phyloP scores from a whole-genome alignment of 1,140 invertebrate species.

The Apocrypta bakeri region DNA sequence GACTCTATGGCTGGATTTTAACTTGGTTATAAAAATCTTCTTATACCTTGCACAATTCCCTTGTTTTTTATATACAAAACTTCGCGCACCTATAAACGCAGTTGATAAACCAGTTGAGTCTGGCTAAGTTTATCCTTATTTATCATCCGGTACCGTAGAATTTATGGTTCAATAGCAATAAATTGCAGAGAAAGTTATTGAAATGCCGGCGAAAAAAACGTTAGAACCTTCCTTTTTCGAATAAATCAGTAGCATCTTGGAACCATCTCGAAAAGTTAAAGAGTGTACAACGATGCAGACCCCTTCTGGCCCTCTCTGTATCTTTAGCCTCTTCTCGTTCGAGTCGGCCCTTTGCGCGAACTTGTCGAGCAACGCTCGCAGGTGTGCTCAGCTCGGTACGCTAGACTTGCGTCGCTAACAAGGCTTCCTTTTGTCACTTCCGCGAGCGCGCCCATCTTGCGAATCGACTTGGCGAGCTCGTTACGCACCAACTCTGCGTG shows the following conservation, averaged over 20 bases:
- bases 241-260: neutral
- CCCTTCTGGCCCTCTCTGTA: neutral
- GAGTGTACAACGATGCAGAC: neutral
- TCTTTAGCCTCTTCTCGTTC: neutral
- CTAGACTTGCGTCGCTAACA: slow-evolving; percentile 52
- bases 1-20: too few relatives aligned
- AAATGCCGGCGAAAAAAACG: too few relatives aligned
- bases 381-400: neutral
- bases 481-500: slow-evolving; percentile 16
- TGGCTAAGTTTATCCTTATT: too few relatives aligned
- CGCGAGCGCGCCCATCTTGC: slow-evolving; percentile 16
- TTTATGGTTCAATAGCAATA: too few relatives aligned
- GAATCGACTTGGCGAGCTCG: slow-evolving; percentile 47
- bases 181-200: too few relatives aligned
- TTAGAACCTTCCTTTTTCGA: too few relatives aligned
- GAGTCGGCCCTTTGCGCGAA: slow-evolving; percentile 5
- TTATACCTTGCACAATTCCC: too few relatives aligned
- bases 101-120: too few relatives aligned
- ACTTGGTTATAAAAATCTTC: too few relatives aligned
- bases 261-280: neutral
- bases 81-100: too few relatives aligned
- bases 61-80: too few relatives aligned
- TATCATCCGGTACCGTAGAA: too few relatives aligned
- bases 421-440: slow-evolving; percentile 60
- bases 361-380: neutral